Conservation (phyloP, 2,113 vertebrate genomes). For the Cyrtonyx montezumae region DNA sequence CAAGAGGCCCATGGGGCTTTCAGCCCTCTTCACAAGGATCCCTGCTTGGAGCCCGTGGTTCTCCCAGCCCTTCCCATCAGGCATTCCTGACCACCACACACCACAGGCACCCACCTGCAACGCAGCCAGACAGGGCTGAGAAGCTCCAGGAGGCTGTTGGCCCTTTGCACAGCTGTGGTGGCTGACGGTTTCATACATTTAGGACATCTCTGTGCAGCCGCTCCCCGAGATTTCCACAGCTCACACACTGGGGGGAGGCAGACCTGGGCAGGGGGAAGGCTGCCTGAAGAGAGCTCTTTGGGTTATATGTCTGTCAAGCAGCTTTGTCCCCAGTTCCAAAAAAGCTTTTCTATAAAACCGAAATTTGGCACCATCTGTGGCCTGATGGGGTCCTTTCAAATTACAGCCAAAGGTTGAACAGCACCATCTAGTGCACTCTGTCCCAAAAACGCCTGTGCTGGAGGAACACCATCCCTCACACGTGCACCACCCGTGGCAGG, state of each 20-base stretch:
- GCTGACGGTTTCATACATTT: not conserved
- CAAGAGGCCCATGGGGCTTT: not conserved
- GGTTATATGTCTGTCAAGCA: not conserved
- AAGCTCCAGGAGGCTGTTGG: not conserved
- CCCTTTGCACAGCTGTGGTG: not conserved
- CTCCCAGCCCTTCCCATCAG: not conserved
- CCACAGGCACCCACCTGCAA: not conserved
- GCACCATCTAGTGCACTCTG: conserved; percentile 58
- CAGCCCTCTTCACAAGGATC: not conserved
- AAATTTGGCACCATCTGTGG: not conserved
- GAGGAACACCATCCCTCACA: not conserved
- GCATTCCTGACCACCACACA: not conserved
- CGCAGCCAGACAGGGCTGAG: not conserved
- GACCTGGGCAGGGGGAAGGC: not conserved
- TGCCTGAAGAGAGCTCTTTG: not conserved
- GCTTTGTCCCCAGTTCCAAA: not conserved
- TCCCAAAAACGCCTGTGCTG: rapidly evolving
- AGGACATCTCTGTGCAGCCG: not conserved
- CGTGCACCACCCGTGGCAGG: not conserved
- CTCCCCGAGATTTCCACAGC: not conserved
- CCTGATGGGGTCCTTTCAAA: not conserved
- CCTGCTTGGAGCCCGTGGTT: not conserved
- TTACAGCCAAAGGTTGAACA: conserved; percentile 51
- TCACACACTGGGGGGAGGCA: not conserved
- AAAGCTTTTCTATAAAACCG: not conserved